These are phyloP conservation scores for Entelurus aequoreus DNA, from an alignment of 2,113 vertebrate species.

Conservation along the genomic window DNA sequence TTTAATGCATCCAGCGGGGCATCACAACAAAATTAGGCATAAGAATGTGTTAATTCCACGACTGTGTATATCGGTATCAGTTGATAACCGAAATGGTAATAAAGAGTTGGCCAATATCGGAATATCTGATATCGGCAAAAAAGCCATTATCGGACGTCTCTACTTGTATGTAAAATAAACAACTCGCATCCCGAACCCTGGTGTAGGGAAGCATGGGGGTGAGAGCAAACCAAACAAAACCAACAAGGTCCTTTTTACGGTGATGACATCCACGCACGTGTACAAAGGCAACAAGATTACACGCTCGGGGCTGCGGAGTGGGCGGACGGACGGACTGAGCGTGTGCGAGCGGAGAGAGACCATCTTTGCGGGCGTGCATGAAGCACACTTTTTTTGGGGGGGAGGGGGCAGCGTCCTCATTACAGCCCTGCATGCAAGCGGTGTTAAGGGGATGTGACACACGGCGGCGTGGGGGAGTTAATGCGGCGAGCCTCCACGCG, in stretches of 20 bases:
- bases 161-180: constrained; percentile 33
- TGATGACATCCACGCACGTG: constrained; percentile 70
- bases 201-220: constrained; percentile 1
- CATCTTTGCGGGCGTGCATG: constrained; percentile 33
- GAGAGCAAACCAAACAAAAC: constrained; percentile 5
- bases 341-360: constrained; percentile 35
- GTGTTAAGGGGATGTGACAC: constrained; percentile 67
- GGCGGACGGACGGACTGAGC: constrained; percentile 59
- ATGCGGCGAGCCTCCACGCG: no score
- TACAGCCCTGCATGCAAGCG: constrained; percentile 58
- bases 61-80: no score
- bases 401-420: constrained; percentile 34
- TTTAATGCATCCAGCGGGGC: no score
- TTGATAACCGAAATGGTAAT: no score
- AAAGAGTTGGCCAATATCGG: no score
- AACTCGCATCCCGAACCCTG: constrained; percentile 4
- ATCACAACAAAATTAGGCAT: no score
- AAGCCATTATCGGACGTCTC: no score
- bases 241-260: constrained; percentile 48
- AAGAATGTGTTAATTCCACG: no score
- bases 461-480: no score
- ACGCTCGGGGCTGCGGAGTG: constrained; percentile 61
- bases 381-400: constrained; percentile 31
- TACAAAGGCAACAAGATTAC: constrained; percentile 66
- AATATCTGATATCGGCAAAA: no score